Conservation (phyloP, 2,888 invertebrate species). For the Taphrorychus bicolor region DNA sequence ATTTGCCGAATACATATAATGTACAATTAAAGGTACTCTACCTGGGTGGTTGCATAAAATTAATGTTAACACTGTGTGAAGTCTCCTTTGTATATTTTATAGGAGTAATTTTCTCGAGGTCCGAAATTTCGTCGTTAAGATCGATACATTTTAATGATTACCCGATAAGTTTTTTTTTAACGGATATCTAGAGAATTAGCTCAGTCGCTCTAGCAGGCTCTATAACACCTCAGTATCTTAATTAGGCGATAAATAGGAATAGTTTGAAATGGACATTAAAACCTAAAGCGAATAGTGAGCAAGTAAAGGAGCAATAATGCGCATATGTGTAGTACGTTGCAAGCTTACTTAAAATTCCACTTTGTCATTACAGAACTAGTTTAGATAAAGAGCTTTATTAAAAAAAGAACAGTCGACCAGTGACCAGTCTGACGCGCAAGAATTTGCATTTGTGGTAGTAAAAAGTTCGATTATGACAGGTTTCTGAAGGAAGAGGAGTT, state of each 20-base stretch:
- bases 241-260: background rate
- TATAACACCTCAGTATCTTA: background rate
- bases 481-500: conserved; percentile 8
- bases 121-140: conserved; percentile 17
- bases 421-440: conserved; percentile 28
- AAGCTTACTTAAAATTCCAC: conserved; percentile 37
- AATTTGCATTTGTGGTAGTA: conserved; percentile 26
- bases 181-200: no score
- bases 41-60: conserved; percentile 44
- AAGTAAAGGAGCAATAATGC: conserved; percentile 33
- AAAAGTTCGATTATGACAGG: conserved; percentile 10
- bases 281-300: conserved; percentile 2
- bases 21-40: conserved; percentile 37
- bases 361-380: conserved; percentile 37
- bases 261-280: background rate
- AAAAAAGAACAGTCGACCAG: conserved; percentile 8
- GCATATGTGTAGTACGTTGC: conserved; percentile 28
- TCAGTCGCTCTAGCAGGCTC: no score
- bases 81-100: conserved; percentile 33
- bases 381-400: conserved; percentile 30
- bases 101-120: background rate
- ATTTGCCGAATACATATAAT: conserved; percentile 38
- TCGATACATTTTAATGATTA: background rate
- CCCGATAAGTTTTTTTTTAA: background rate
- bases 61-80: conserved; percentile 38